Percentiles rank a stretch among this genome's conserved stretches.
phyloP scores from a whole-genome alignment of 2,888 invertebrate genomes.

The Aphodius granarius region DNA sequence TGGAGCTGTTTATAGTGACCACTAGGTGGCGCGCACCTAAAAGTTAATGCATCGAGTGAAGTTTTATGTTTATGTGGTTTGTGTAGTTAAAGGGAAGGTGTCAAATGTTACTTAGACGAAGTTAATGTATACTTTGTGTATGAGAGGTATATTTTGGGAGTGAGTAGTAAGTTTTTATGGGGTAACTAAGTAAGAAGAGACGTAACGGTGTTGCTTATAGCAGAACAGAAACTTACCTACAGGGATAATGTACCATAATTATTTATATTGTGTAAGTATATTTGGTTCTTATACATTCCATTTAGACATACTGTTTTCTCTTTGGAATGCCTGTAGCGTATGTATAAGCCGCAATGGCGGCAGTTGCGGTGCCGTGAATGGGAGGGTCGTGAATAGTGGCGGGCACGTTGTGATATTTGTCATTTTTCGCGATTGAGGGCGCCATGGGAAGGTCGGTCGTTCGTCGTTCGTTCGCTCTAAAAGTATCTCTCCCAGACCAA shows the following conservation, averaged over 20 bases:
- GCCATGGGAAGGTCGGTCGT: slow-evolving; percentile 29
- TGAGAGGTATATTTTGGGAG: not conserved
- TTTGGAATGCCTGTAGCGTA: no score
- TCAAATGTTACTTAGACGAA: not conserved
- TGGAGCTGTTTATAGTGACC: slow-evolving; percentile 1
- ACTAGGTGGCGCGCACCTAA: not conserved
- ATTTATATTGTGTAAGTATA: no score
- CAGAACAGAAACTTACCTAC: not conserved
- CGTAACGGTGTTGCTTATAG: not conserved
- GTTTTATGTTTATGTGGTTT: slow-evolving; percentile 14
- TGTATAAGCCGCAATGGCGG: not conserved
- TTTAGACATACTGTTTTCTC: no score
- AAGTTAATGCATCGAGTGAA: slow-evolving; percentile 4
- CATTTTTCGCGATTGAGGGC: slow-evolving; percentile 37
- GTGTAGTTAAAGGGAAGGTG: not conserved
- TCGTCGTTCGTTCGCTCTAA: slow-evolving; percentile 29
- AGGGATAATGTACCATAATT: not conserved
- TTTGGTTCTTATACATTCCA: no score
- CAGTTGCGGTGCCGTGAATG: not conserved
- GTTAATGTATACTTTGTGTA: not conserved
- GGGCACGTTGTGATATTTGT: slow-evolving; percentile 39
- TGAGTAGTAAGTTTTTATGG: slow-evolving; percentile 9
- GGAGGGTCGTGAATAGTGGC: slow-evolving; percentile 24
- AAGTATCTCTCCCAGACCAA: slow-evolving; percentile 46
- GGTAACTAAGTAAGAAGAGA: not conserved